phyloP scores from a whole-genome alignment of 2,113 vertebrate species.

The Pseudorhombus dupliciocellatus region DNA sequence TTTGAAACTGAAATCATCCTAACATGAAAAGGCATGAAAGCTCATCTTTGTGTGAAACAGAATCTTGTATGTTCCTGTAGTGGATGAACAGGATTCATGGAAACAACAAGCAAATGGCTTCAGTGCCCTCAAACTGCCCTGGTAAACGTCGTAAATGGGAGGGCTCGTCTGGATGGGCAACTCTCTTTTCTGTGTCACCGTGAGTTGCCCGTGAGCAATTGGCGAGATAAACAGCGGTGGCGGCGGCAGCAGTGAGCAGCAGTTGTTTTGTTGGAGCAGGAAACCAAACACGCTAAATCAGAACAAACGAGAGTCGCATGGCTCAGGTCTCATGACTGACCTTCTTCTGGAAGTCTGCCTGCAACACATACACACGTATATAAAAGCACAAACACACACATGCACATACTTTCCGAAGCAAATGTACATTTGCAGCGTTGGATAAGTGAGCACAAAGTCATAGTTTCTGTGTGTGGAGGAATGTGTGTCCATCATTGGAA shows the following conservation, averaged over 20 bases:
- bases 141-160: background rate
- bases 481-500: conserved; percentile 10
- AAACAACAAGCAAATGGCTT: conserved; percentile 9
- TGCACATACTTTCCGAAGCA: background rate
- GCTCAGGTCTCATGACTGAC: conserved; percentile 68
- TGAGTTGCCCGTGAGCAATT: conserved; percentile 11
- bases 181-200: conserved; percentile 23
- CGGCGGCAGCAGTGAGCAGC: conserved; percentile 21
- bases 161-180: conserved; percentile 19
- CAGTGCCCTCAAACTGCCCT: background rate
- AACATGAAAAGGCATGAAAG: conserved; percentile 12
- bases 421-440: background rate
- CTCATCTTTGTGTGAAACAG: background rate
- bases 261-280: conserved; percentile 58
- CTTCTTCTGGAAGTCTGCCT: conserved; percentile 32
- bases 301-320: conserved; percentile 73
- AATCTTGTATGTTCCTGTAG: background rate
- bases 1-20: conserved; percentile 14
- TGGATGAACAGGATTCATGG: conserved; percentile 4
- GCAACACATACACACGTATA: conserved; percentile 43
- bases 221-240: conserved; percentile 32
- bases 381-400: conserved; percentile 23
- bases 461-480: conserved; percentile 2
- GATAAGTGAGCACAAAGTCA: conserved; percentile 15
- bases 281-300: conserved; percentile 60